Evolutionary conservation across 1,140 invertebrate genomes (phyloP).

Genomic region (Pachypeltis micranthus): DNA sequence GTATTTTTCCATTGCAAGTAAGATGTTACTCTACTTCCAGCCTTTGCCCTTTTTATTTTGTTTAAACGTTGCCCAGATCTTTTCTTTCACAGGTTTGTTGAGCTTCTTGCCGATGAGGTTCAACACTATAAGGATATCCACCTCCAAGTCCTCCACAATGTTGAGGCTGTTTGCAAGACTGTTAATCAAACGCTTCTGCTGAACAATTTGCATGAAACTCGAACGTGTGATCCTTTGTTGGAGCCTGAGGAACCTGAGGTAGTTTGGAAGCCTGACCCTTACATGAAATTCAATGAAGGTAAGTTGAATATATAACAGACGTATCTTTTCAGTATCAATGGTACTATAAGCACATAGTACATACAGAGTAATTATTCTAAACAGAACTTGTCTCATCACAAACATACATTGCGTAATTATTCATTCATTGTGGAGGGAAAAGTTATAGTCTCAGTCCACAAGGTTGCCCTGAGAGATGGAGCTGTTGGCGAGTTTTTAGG

Average conservation of each 20-base stretch:
- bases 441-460: no score
- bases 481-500: no score
- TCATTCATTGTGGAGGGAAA: no score
- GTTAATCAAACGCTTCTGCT: conserved; percentile 64
- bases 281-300: background rate
- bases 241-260: conserved; percentile 53
- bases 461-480: no score
- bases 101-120: conserved; percentile 41
- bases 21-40: background rate
- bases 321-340: no score
- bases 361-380: no score
- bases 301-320: no score
- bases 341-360: no score
- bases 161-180: conserved; percentile 47
- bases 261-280: conserved; percentile 19
- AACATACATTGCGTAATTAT: no score
- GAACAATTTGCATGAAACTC: conserved; percentile 54
- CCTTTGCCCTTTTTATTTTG: background rate
- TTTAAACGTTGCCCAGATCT: no score
- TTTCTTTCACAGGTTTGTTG: conserved; percentile 40
- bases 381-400: no score
- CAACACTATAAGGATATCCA: conserved; percentile 42
- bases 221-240: conserved; percentile 54
- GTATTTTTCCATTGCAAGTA: conserved; percentile 60
- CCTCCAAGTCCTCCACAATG: conserved; percentile 40